Percentiles rank a stretch among this genome's conserved stretches.
Evolutionary conservation across 2,888 invertebrate genomes (phyloP).

Genomic region (Troilus luridus): DNA sequence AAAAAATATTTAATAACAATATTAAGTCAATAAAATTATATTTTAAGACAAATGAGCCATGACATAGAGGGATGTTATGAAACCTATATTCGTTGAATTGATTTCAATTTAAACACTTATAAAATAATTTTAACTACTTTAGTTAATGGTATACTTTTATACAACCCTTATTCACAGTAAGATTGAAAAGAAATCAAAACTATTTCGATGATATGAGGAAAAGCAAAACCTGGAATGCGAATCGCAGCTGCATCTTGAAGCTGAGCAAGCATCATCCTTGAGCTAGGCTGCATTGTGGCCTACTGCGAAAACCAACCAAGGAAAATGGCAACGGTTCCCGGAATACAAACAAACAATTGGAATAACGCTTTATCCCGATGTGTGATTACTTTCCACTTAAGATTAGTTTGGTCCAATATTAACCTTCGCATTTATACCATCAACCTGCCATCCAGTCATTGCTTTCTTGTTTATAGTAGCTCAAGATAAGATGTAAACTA

Average conservation of each 20-base stretch:
- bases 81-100: too few relatives aligned
- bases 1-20: too few relatives aligned
- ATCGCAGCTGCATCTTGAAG: background rate
- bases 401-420: background rate
- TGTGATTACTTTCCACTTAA: background rate
- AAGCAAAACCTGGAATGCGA: background rate
- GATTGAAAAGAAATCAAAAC: background rate
- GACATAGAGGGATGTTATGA: too few relatives aligned
- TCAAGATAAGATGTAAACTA: too few relatives aligned
- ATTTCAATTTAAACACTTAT: too few relatives aligned
- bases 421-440: background rate
- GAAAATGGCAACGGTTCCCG: background rate
- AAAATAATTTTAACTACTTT: too few relatives aligned
- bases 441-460: too few relatives aligned
- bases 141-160: too few relatives aligned
- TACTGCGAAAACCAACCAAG: slow-evolving; percentile 6
- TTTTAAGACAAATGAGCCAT: too few relatives aligned
- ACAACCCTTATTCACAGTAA: too few relatives aligned
- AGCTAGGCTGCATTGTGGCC: background rate
- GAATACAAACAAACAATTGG: background rate
- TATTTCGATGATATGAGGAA: background rate
- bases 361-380: background rate
- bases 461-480: too few relatives aligned
- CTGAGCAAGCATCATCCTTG: background rate
- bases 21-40: too few relatives aligned